Evolutionary conservation across 2,797 vertebrate genomes (phyloP), one percentile per base, ranked within the genome.

Genomic region (Coregonus sp.): DNA sequence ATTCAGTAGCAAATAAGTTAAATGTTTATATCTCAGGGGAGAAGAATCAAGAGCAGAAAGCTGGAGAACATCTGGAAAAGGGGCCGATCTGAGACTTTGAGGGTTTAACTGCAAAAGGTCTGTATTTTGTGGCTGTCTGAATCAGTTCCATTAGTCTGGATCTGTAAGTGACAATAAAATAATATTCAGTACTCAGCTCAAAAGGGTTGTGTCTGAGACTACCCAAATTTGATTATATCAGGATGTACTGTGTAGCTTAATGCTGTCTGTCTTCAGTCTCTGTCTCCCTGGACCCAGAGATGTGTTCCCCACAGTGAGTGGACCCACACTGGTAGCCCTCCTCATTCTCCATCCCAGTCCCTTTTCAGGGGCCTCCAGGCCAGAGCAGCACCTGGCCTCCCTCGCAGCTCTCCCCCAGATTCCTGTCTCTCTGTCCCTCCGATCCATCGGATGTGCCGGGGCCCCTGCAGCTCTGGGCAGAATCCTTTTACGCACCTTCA

Each of bases 21-120:
- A 86, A 81, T 70, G 77, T 88, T 88, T 90, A 79, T 78, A 85
- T 84, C 86, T 90, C 88, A 89, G 86, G 84, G 82, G 86, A 91
- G 88, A 89, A 78, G 74, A 86, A 86, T 86, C 37, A 54, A 81
- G 80, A 83, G 81, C 86, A 87, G 83, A 88, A 84, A 83, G 84
- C 80, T 70, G 82, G 75, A 75, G 75, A 86, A 91, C 92, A 93
- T 93, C 92, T 93, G 93, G 91, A 93, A 92, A 92, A 68, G 3
- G 73, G 56, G 72, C 70, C 83, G 77, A 82, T 80, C 80, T 86
- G 75, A 78, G 82, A 56, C 82, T 86, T 84, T 78, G 51, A 88
- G 85, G 87, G 88, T 78, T 59, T 20, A 86, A 91, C 92, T 93
- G 89, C 77, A 90, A 90, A 94, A 92, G 92, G 52, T 54, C 16